phyloP scores from a whole-genome alignment of 1,140 invertebrate genomes.

The Vanessa tameamea region DNA sequence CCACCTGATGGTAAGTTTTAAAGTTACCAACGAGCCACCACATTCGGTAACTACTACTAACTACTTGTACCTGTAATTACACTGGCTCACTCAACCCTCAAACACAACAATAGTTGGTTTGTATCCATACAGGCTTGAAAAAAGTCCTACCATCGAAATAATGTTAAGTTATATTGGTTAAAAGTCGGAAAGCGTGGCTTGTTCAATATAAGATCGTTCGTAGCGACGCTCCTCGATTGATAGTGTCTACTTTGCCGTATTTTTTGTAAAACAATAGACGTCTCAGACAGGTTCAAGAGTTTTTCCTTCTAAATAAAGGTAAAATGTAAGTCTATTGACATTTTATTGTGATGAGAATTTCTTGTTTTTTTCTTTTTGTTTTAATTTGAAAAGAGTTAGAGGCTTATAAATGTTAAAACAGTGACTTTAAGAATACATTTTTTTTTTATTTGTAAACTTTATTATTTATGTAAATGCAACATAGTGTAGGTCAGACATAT shows the following conservation, averaged over 20 bases:
- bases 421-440: too few relatives aligned
- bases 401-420: background rate
- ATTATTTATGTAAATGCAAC: too few relatives aligned
- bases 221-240: constrained; percentile 13
- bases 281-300: constrained; percentile 13
- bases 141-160: too few relatives aligned
- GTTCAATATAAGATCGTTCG: background rate
- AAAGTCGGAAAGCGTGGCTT: background rate
- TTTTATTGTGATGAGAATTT: constrained; percentile 2
- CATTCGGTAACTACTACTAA: too few relatives aligned
- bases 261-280: constrained; percentile 10
- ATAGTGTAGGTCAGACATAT: too few relatives aligned
- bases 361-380: background rate
- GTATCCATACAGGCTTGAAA: too few relatives aligned
- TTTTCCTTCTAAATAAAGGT: constrained; percentile 4
- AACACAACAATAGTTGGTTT: too few relatives aligned
- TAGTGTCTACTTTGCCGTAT: constrained; percentile 15
- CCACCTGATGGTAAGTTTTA: too few relatives aligned
- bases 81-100: too few relatives aligned
- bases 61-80: too few relatives aligned
- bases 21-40: too few relatives aligned
- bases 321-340: constrained; percentile 21
- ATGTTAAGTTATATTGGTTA: background rate
- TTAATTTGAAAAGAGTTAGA: background rate
- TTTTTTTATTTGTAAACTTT: too few relatives aligned